A percentile compares a stretch with the other conserved stretches of the same genome.
These are phyloP conservation scores for Chrysaora quinquecirrha DNA, from an alignment of 30 jellyfish, hydroid and myxozoan genomes.

Conservation along the genomic window DNA sequence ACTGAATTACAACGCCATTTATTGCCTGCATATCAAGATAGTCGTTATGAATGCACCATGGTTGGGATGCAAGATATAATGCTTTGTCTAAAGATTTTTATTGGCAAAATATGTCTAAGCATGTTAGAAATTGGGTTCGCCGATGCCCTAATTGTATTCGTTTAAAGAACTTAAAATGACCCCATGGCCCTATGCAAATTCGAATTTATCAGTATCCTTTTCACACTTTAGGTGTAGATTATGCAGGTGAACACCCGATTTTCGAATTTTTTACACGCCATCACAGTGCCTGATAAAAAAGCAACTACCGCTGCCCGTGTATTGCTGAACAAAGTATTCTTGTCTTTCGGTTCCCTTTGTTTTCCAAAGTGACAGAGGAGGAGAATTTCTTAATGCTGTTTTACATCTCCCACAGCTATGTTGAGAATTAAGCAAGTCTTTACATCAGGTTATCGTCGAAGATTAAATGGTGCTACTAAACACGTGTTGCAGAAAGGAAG, in stretches of 20 bases:
- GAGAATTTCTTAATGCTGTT: conserved; percentile 31
- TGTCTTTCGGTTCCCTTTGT: conserved; percentile 1
- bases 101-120: conserved; percentile 36
- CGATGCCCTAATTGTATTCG: conserved; percentile 17
- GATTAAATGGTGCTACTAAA: conserved; percentile 35
- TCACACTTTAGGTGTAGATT: conserved; percentile 62
- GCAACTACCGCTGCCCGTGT: conserved; percentile 5
- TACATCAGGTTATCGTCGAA: conserved; percentile 46
- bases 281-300: conserved; percentile 38
- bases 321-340: not conserved
- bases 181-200: conserved; percentile 49
- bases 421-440: conserved; percentile 23
- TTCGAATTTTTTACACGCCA: too few relatives aligned
- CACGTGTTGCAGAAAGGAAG: conserved; percentile 1
- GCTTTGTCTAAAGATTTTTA: conserved; percentile 8
- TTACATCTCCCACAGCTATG: conserved; percentile 6
- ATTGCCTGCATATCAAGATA: conserved; percentile 15
- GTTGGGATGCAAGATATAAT: conserved; percentile 22
- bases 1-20: conserved; percentile 26
- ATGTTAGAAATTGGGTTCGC: conserved; percentile 8
- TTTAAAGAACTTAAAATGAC: conserved; percentile 4
- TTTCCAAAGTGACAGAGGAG: conserved; percentile 30
- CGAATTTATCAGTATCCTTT: conserved; percentile 30
- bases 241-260: conserved; percentile 56
- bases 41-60: conserved; percentile 28